phyloP scores from a whole-genome alignment of 2,888 invertebrate genomes.

The Troglohyphantes excavatus region DNA sequence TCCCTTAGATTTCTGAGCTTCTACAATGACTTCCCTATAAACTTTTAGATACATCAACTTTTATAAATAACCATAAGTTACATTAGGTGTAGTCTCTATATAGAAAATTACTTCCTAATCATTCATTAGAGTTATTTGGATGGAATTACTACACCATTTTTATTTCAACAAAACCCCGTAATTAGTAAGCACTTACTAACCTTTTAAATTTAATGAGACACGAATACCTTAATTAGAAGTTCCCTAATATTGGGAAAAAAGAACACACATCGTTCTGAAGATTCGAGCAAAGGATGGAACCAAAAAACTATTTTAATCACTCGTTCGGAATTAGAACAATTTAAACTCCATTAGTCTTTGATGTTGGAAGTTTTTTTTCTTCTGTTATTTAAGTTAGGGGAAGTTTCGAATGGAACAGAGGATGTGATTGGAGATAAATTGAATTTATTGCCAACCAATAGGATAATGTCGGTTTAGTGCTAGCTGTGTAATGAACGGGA shows the following conservation, averaged over 20 bases:
- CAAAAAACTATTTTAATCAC: slow-evolving; percentile 28
- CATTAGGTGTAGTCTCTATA: too few species aligned
- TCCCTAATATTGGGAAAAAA: slow-evolving; percentile 9
- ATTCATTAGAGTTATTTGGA: too few species aligned
- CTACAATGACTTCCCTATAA: too few species aligned
- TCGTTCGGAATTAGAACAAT: slow-evolving; percentile 62
- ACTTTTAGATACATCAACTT: too few species aligned
- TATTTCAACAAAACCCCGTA: slow-evolving; percentile 27
- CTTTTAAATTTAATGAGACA: slow-evolving; percentile 48
- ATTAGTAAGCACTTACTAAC: slow-evolving; percentile 59
- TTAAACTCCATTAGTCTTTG: slow-evolving; percentile 65
- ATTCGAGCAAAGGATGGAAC: slow-evolving; percentile 1
- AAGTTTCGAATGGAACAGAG: not conserved
- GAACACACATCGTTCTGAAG: slow-evolving; percentile 5
- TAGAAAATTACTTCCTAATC: too few species aligned
- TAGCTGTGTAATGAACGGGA: not conserved
- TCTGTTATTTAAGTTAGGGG: slow-evolving; percentile 27
- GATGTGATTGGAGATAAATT: not conserved
- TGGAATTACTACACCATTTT: too few species aligned
- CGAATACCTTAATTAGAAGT: slow-evolving; percentile 53
- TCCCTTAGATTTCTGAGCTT: too few species aligned
- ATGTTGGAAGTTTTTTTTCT: slow-evolving; percentile 25
- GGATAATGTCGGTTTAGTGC: not conserved
- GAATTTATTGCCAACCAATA: not conserved
- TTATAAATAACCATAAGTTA: too few species aligned